Base-by-base conservation (phyloP, 2,888 invertebrate species). In the Hypselothyrea guttata region DNA sequence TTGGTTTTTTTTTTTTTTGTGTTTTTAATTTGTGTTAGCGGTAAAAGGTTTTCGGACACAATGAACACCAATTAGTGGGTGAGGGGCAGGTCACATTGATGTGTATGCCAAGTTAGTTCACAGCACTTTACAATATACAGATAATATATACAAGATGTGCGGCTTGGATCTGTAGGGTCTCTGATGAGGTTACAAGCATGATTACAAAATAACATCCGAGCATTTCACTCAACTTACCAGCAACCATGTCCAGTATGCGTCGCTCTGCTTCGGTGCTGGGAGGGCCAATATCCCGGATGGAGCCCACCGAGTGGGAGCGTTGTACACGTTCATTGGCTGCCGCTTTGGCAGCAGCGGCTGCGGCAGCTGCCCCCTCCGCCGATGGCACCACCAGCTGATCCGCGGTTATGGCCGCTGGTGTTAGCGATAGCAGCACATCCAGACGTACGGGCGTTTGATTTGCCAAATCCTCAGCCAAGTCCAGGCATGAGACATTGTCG, bases 401-500 rank as follows among this genome's bases (percentile, higher is more conserved):
- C 44, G 94, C 94, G 77, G 94, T 93, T 11, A 94, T 91, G 12
- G 95, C 94, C 34, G 96, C 92, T n/a, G 96, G 95, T 59, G 96
- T 95, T 68, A 97, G 90, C 5, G 97, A 95, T 61, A 97, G 91
- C 69, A 98, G 91, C 56, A 97, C 91, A 90, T 97, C 97, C 27
- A 97, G 91, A 35, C 97, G 92, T 35, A 97, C 97, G 0, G 97
- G 97, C 1, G 97, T 97, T 90, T 97, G 95, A 77, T 96, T 96
- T 16, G 97, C 97, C 69, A 97, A 89, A 76, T 95, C 95, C 89
- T 97, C 96, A 0, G 97, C 95, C 82, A 95, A 92, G 73, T 95
- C 95, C 62, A 97, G 91, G 89, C 97, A 97, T 37, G 94, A 95
- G 30, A 94, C 93, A 67, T 93, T 93, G 85, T 95, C 96, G 0